Conservation (phyloP, 2,888 invertebrate species). For the Alloplasta piceator region DNA sequence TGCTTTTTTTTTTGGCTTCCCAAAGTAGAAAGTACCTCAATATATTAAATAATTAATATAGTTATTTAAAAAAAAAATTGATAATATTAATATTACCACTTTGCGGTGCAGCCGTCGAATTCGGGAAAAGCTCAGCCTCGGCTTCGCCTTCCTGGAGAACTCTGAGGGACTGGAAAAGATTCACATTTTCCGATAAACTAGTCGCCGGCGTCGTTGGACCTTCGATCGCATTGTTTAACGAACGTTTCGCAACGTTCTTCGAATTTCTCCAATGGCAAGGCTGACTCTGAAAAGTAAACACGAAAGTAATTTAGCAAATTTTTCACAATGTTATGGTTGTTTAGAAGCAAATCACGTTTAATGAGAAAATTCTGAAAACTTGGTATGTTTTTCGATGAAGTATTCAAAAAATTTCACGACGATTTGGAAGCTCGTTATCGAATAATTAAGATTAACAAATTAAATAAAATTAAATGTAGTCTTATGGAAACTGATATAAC, state of each 20-base stretch:
- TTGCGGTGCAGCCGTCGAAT: slow-evolving; percentile 77
- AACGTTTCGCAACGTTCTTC: slow-evolving; percentile 91
- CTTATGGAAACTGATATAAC: no score
- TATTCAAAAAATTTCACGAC: no score
- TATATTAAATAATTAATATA: not conserved
- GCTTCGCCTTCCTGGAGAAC: slow-evolving; percentile 94
- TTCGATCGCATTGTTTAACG: slow-evolving; percentile 84
- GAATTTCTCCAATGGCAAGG: slow-evolving; percentile 97
- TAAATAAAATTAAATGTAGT: no score
- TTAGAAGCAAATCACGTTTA: no score
- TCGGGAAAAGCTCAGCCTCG: slow-evolving; percentile 85
- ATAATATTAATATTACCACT: slow-evolving; percentile 71
- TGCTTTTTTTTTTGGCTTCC: no score
- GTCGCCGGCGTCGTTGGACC: slow-evolving; percentile 82
- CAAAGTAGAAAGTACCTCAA: no score
- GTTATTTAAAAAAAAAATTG: not conserved
- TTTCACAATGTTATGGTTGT: slow-evolving; percentile 7
- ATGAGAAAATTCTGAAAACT: no score
- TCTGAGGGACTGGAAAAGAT: slow-evolving; percentile 93
- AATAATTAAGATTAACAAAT: no score
- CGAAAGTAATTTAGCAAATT: not conserved
- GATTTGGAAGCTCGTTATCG: no score
- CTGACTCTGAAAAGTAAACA: slow-evolving; percentile 88
- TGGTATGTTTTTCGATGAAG: no score
- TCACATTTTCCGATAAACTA: slow-evolving; percentile 93